Evolutionary conservation across 2,113 vertebrate species (phyloP).

Genomic region (Tamias sibiricus): DNA sequence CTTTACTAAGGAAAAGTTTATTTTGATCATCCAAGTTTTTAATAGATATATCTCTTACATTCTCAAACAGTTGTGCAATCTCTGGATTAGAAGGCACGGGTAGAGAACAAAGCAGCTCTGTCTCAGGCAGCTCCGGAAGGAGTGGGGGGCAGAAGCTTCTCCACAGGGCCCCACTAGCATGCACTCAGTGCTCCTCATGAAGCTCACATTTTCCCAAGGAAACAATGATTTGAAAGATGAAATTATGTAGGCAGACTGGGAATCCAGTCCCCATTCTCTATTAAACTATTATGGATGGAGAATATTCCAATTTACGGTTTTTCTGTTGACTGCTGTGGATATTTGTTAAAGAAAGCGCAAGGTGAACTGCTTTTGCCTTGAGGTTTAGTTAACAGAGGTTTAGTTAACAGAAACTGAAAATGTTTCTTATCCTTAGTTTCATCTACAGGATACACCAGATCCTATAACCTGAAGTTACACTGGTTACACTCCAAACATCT

Average conservation of each 20-base stretch:
- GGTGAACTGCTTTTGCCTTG: neutral
- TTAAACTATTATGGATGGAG: neutral
- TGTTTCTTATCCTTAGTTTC: neutral
- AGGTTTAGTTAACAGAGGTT: neutral
- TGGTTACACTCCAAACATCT: neutral
- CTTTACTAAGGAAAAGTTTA: neutral
- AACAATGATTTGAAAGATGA: neutral
- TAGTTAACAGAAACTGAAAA: neutral
- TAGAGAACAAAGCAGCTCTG: neutral
- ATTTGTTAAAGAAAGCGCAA: neutral
- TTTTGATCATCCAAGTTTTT: neutral
- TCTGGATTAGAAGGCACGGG: neutral
- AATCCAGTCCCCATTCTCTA: neutral
- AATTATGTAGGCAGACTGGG: neutral
- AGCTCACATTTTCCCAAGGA: neutral
- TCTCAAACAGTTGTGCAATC: neutral
- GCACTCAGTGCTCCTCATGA: neutral
- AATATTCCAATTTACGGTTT: neutral
- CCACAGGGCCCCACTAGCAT: accelerated
- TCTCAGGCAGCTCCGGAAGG: neutral
- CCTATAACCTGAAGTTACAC: neutral
- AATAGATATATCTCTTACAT: neutral
- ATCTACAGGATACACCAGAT: neutral
- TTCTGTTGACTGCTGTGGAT: neutral
- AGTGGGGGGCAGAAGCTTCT: neutral